These are phyloP conservation scores for Campylomormyrus tamandua DNA, from an alignment of 2,113 vertebrate species.

Conservation along the genomic window DNA sequence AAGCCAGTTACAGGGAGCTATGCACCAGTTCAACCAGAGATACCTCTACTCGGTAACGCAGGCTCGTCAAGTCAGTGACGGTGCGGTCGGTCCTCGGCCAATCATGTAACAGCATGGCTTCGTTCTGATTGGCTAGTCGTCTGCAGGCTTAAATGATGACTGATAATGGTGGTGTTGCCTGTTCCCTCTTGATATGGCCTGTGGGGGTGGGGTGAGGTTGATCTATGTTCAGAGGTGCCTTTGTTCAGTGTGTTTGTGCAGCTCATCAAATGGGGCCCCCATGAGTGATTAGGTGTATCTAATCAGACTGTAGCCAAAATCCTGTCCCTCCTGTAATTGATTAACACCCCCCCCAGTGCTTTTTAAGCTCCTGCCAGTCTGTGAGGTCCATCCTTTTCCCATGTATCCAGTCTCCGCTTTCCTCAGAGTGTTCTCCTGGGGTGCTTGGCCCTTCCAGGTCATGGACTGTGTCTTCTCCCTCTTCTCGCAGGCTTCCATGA, in stretches of 20 bases:
- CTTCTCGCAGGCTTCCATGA: constrained; percentile 81
- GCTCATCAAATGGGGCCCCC: neutral
- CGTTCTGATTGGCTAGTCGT: neutral
- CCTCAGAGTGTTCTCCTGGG: neutral
- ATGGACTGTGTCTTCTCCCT: constrained; percentile 18
- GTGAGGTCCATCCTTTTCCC: neutral
- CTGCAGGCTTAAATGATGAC: neutral
- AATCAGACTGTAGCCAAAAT: neutral
- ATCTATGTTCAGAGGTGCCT: neutral
- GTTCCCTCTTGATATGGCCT: neutral
- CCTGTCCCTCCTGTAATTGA: neutral
- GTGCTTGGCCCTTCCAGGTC: neutral
- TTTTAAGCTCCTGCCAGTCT: neutral
- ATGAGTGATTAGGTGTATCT: neutral
- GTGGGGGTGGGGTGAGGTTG: neutral
- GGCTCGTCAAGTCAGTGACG: neutral
- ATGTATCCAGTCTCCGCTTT: neutral
- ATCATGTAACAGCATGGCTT: neutral
- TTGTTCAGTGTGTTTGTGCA: neutral
- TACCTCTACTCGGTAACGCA: constrained; percentile 89
- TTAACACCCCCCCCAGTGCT: neutral
- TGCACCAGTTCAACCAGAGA: constrained; percentile 98
- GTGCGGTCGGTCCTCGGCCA: neutral
- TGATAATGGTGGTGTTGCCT: neutral
- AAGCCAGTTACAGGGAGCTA: constrained; percentile 94